phyloP scores from a whole-genome alignment of 2,888 invertebrate genomes.

The Laspeyria flexula region DNA sequence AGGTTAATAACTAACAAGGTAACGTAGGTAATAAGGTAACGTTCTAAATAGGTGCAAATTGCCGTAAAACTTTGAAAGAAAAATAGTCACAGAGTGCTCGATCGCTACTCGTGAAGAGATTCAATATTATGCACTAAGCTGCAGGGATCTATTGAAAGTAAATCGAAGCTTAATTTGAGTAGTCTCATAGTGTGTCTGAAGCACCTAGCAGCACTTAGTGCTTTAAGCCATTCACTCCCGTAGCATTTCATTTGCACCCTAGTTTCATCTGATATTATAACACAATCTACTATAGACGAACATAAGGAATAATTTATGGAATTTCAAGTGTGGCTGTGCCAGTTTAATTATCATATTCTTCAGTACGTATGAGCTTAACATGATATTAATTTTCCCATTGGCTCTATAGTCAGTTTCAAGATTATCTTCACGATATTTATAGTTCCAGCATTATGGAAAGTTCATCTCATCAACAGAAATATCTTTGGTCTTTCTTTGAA shows the following conservation, averaged over 20 bases:
- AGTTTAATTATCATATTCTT: not conserved
- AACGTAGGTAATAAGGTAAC: no score
- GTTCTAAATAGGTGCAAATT: no score
- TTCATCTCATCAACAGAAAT: no score
- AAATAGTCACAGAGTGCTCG: not conserved
- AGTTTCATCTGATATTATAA: slow-evolving; percentile 19
- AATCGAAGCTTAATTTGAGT: slow-evolving; percentile 24
- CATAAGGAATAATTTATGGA: slow-evolving; percentile 16
- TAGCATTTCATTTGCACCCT: slow-evolving; percentile 23
- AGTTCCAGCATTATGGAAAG: no score
- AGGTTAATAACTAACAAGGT: no score
- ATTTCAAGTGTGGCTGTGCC: not conserved
- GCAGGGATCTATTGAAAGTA: slow-evolving; percentile 13
- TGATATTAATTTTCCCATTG: no score
- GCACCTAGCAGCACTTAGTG: slow-evolving; percentile 18
- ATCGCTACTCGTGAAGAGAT: not conserved
- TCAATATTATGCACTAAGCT: slow-evolving; percentile 5
- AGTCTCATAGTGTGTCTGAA: slow-evolving; percentile 16
- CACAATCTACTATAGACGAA: slow-evolving; percentile 7
- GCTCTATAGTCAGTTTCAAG: no score
- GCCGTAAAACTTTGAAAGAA: not conserved
- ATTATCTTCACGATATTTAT: no score
- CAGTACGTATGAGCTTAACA: not conserved
- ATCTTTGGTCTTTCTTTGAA: no score
- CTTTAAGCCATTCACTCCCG: slow-evolving; percentile 17